Conservation (phyloP, 2,797 vertebrate species). For the Nothura maculosa region DNA sequence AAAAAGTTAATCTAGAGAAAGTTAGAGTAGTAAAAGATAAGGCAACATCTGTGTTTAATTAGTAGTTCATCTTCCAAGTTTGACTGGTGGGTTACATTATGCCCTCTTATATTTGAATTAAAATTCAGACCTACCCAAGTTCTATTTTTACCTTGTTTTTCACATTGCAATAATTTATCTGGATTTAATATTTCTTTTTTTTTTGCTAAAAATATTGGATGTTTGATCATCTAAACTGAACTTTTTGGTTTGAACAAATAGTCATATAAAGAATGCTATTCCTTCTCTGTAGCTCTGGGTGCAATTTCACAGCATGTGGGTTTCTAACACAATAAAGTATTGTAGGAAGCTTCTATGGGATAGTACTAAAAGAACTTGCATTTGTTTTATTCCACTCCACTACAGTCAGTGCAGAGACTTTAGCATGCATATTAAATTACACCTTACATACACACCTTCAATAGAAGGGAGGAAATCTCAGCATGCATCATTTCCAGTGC, state of each 20-base stretch:
- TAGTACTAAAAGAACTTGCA: neutral
- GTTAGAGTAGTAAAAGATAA: constrained; percentile 47
- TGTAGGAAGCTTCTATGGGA: neutral
- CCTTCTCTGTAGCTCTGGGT: neutral
- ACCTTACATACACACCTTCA: neutral
- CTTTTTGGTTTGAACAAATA: neutral
- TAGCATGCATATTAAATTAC: neutral
- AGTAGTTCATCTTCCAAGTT: constrained; percentile 54
- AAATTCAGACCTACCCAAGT: neutral
- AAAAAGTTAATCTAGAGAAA: constrained; percentile 20
- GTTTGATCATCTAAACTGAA: neutral
- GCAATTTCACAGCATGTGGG: neutral
- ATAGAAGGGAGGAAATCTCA: neutral
- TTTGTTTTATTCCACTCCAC: neutral
- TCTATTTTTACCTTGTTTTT: constrained; percentile 1
- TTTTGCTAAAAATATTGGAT: constrained; percentile 5
- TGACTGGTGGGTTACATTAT: constrained; percentile 58
- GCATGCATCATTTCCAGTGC: neutral
- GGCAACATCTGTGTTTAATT: constrained; percentile 64
- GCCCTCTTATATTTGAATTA: constrained; percentile 41
- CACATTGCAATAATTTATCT: constrained; percentile 11
- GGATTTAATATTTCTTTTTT: constrained; percentile 42
- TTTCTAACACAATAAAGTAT: neutral
- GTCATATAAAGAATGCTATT: neutral
- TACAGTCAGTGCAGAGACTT: neutral